Evolutionary conservation across 2,797 vertebrate species (phyloP), one percentile per base, ranked within the genome.

Genomic region (Triplophysa bombifrons): DNA sequence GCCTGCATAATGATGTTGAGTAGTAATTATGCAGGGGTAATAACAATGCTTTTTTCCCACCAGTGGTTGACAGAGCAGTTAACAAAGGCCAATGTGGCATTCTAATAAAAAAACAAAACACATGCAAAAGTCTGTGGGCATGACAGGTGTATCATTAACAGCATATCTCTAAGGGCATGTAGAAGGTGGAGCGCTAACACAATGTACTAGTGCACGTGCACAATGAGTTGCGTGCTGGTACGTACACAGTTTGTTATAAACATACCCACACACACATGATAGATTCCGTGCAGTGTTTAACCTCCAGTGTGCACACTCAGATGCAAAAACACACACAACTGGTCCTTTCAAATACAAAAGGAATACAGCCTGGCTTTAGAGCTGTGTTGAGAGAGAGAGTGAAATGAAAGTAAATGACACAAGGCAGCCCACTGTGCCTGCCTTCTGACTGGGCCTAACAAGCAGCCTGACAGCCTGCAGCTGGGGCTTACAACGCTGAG

Each of bases 41-140:
- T 65, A 94, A 96, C 96, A 96, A 95, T 95, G 95, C 95, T 95
- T 95, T 92, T 92, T 94, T 30, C 30, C 93, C 93, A 93, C 94
- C 93, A 93, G 94, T 90, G 90, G 92, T 94, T 94, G 94, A 95
- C 95, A 95, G 93, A 90, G 92, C 90, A 95, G 93, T 95, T 94
- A 96, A 97, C 96, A 96, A 95, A 98, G 96, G 94, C 95, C 94
- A 94, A 93, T 88, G 88, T 92, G 84, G 95, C 93, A 94, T 96
- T 96, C 95, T 97, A 96, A 97, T 97, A 95, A 96, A 95, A 95
- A 96, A 95, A 97, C 95, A 96, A 97, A 98, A 96, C 90, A 90
- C 92, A 88, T 92, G 89, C 88, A 89, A 95, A 94, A 88, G 91
- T 90, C 88, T 92, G 87, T 80, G 94, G 94, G 92, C 93, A 93